Evolutionary conservation across 2,888 invertebrate species (phyloP).

Genomic region (Drosophila affinis): DNA sequence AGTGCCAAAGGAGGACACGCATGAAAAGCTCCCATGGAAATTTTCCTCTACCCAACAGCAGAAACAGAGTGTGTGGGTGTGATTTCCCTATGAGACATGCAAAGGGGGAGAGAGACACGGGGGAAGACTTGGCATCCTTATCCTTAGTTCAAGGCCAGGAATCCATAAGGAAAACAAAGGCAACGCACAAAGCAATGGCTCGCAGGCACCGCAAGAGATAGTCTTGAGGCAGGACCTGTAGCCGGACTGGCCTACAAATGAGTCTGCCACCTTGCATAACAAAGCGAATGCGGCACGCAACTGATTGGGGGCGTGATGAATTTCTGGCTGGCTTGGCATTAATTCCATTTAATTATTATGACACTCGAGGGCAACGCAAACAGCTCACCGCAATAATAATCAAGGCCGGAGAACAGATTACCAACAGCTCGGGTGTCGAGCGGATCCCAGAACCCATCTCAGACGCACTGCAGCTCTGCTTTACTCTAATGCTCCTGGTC

Average conservation of each 20-base stretch:
- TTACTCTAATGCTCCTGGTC: constrained; percentile 26
- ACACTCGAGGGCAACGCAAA: constrained; percentile 39
- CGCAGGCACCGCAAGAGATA: constrained; percentile 14
- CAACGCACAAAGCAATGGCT: constrained; percentile 24
- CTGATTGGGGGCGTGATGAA: constrained; percentile 29
- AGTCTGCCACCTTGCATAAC: constrained; percentile 34
- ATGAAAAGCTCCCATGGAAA: constrained; percentile 23
- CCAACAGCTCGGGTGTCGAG: constrained; percentile 38
- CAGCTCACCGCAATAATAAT: constrained; percentile 19
- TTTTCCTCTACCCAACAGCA: constrained; percentile 5
- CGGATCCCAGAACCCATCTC: background rate
- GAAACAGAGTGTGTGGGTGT: constrained; percentile 5
- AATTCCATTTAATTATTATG: constrained; percentile 51
- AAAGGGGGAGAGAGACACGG: constrained; percentile 1
- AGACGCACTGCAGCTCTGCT: constrained; percentile 20
- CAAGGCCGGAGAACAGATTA: constrained; percentile 20
- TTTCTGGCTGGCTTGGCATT: constrained; percentile 36
- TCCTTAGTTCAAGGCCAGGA: constrained; percentile 31
- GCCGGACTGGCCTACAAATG: constrained; percentile 46
- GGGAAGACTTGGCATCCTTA: constrained; percentile 5
- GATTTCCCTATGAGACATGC: constrained; percentile 1
- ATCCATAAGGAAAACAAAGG: constrained; percentile 36
- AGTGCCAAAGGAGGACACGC: constrained; percentile 11
- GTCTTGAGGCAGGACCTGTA: background rate
- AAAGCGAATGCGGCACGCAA: constrained; percentile 36